phyloP scores from a whole-genome alignment of 2,113 vertebrate species.

The Excalfactoria chinensis region DNA sequence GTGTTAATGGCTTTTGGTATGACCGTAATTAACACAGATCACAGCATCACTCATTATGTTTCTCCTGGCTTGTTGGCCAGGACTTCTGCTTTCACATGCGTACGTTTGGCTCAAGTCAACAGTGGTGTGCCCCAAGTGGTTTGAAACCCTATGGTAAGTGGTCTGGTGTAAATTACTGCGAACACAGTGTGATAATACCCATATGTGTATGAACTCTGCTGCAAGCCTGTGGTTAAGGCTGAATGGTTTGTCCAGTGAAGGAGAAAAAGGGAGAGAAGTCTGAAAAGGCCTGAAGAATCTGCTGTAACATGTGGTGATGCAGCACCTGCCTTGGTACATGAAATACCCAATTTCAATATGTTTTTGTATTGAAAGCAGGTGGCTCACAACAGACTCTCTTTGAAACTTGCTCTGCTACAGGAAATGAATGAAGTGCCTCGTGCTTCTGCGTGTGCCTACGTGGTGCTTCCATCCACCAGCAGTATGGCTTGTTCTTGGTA shows the following conservation, averaged over 20 bases:
- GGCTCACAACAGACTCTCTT: fast-evolving
- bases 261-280: not conserved
- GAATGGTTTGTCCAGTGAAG: not conserved
- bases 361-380: not conserved
- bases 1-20: not conserved
- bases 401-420: not conserved
- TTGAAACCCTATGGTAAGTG: not conserved
- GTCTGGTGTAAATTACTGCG: not conserved
- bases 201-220: not conserved
- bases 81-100: not conserved
- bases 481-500: not conserved
- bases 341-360: not conserved
- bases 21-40: not conserved
- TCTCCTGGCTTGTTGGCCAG: not conserved
- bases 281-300: not conserved
- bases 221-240: fast-evolving
- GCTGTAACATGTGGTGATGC: not conserved
- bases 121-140: not conserved
- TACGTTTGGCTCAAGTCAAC: not conserved
- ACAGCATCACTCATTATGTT: not conserved
- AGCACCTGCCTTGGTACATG: not conserved
- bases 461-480: not conserved
- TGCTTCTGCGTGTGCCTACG: not conserved
- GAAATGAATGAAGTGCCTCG: not conserved
- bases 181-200: not conserved